Evolutionary conservation across 2,113 vertebrate species (phyloP).

Genomic region (Podiceps cristatus): DNA sequence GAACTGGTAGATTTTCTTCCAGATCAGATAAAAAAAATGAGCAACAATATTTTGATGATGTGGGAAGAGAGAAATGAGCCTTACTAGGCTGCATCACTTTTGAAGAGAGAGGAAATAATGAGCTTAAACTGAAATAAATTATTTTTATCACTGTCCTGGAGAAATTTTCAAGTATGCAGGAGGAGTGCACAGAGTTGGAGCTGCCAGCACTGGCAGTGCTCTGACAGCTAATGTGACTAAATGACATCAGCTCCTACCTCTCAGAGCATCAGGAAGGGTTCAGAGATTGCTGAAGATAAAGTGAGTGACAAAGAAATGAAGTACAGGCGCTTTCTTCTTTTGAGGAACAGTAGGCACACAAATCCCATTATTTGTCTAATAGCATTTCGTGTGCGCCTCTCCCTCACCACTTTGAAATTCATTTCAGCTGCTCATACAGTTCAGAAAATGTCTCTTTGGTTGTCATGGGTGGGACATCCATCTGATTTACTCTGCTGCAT

Average conservation of each 20-base stretch:
- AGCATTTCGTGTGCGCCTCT: slow-evolving; percentile 7
- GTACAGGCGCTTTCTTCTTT: slow-evolving; percentile 11
- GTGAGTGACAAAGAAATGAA: slow-evolving; percentile 30
- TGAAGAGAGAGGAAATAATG: slow-evolving; percentile 55
- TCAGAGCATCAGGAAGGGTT: slow-evolving; percentile 5
- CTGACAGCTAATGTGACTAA: slow-evolving; percentile 28
- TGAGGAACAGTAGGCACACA: not conserved
- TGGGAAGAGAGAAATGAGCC: not conserved
- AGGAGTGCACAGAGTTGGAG: not conserved
- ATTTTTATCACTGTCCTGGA: slow-evolving; percentile 53
- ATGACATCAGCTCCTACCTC: slow-evolving; percentile 28
- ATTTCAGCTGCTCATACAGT: slow-evolving; percentile 5
- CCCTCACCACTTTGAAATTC: slow-evolving; percentile 44
- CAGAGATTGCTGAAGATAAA: slow-evolving; percentile 58
- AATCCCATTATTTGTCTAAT: slow-evolving; percentile 63
- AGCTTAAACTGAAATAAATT: slow-evolving; percentile 54
- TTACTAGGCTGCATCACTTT: slow-evolving; percentile 32
- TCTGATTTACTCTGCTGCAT: slow-evolving; percentile 37
- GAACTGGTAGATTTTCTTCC: slow-evolving; percentile 53
- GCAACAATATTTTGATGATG: slow-evolving; percentile 5
- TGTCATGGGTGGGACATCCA: slow-evolving; percentile 11
- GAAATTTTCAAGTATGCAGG: slow-evolving; percentile 40
- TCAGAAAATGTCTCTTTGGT: slow-evolving; percentile 19
- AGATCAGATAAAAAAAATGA: slow-evolving; percentile 42
- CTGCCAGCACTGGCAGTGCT: slow-evolving; percentile 36